Conservation (phyloP, 2,888 invertebrate genomes). For the Melieria picta region DNA sequence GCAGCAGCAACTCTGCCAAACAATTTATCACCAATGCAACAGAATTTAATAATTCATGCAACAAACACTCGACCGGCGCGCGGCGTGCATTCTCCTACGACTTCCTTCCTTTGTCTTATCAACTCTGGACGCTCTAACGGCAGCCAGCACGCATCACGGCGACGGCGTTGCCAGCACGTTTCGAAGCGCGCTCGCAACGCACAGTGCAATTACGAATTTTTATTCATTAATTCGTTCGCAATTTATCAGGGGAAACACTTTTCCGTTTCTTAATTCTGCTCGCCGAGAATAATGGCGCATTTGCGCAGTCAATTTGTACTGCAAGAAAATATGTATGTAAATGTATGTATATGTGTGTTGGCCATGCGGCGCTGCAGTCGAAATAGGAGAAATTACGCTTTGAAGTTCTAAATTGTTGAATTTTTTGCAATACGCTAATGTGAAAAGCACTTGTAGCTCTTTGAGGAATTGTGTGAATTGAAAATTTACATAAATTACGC, state of each 20-base stretch:
- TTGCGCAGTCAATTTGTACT: too few species aligned
- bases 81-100: constrained; percentile 2
- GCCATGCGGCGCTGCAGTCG: too few species aligned
- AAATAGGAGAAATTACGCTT: too few species aligned
- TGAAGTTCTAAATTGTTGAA: too few species aligned
- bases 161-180: not conserved
- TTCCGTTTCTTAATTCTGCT: not conserved
- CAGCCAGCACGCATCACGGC: not conserved
- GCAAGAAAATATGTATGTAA: too few species aligned
- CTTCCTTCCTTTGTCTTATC: constrained; percentile 13
- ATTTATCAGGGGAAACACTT: constrained; percentile 10
- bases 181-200: not conserved
- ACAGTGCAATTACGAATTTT: constrained; percentile 27
- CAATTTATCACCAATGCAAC: constrained; percentile 21
- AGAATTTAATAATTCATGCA: constrained; percentile 35
- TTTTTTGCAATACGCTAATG: too few species aligned
- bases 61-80: not conserved
- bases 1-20: not conserved
- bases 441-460: too few species aligned
- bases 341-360: too few species aligned
- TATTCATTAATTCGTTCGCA: constrained; percentile 30
- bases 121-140: constrained; percentile 10
- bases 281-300: not conserved
- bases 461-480: too few species aligned
- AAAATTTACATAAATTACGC: too few species aligned